Evolutionary conservation across 1,140 invertebrate genomes (phyloP).

Genomic region (Magallana ariakensis): DNA sequence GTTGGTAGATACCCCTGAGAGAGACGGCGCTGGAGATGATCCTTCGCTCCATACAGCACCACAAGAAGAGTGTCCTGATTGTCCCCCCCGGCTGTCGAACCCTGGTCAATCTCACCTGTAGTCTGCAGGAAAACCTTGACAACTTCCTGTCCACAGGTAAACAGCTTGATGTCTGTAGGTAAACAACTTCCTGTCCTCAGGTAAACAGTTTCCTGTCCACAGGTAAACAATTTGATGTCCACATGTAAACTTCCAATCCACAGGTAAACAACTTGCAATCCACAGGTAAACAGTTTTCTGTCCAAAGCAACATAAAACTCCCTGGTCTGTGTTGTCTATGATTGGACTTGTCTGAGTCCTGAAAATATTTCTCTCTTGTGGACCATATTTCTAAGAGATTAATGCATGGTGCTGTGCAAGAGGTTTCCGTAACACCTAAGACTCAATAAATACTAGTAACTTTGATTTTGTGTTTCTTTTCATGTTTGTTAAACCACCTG

Average conservation of each 20-base stretch:
- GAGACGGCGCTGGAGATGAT: constrained; percentile 69
- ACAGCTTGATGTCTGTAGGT: background rate
- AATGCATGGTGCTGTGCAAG: no score
- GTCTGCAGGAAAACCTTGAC: constrained; percentile 56
- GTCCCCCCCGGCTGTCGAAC: constrained; percentile 63
- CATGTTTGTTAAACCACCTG: background rate
- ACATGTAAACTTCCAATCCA: no score
- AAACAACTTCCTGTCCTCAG: background rate
- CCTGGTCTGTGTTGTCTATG: no score
- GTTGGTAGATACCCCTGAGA: constrained; percentile 63
- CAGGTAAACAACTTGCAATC: no score
- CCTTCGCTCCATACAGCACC: constrained; percentile 59
- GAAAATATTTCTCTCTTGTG: no score
- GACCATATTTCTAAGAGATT: no score
- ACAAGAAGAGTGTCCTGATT: constrained; percentile 55
- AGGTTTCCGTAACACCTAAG: no score
- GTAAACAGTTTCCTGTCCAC: no score
- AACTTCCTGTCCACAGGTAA: constrained; percentile 56
- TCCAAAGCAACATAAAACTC: no score
- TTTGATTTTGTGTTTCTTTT: background rate
- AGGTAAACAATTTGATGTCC: no score
- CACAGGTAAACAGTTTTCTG: no score
- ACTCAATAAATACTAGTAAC: background rate
- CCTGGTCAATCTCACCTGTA: constrained; percentile 62
- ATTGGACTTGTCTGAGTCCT: no score